Evolutionary conservation across 2,797 vertebrate genomes (phyloP).

Genomic region (Eupleurogrammus muticus): DNA sequence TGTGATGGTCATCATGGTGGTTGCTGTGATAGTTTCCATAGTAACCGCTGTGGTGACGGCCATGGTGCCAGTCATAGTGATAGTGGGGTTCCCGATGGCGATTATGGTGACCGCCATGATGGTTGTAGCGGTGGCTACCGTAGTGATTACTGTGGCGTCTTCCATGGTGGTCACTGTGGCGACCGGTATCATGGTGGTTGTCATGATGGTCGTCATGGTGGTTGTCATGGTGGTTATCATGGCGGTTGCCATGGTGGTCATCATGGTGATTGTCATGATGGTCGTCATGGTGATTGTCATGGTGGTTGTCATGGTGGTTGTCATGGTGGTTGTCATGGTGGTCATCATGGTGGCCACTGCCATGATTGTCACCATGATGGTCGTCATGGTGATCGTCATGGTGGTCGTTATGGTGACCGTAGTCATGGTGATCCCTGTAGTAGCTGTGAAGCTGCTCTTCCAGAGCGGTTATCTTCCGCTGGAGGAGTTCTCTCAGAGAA

Average conservation of each 20-base stretch:
- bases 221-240: slow-evolving; percentile 11
- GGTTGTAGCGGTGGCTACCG: slow-evolving; percentile 10
- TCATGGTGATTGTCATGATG: slow-evolving; percentile 23
- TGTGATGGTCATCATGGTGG: slow-evolving; percentile 44
- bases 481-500: slow-evolving; percentile 86
- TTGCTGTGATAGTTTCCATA: slow-evolving; percentile 22
- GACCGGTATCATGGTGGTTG: slow-evolving; percentile 17
- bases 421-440: slow-evolving; percentile 64
- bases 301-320: slow-evolving; percentile 37
- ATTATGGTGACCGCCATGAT: slow-evolving; percentile 17
- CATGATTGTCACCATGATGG: slow-evolving; percentile 39
- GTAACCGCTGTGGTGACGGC: slow-evolving; percentile 40
- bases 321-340: slow-evolving; percentile 35
- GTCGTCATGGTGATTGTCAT: slow-evolving; percentile 18
- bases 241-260: slow-evolving; percentile 25
- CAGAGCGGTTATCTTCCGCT: slow-evolving; percentile 85
- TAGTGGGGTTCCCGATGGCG: slow-evolving; percentile 2
- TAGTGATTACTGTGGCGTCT: slow-evolving; percentile 1
- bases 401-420: slow-evolving; percentile 48
- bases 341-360: slow-evolving; percentile 31
- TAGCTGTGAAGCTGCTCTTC: slow-evolving; percentile 85
- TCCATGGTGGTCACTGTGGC: slow-evolving; percentile 13
- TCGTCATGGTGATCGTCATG: slow-evolving; percentile 41
- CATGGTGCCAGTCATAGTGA: slow-evolving; percentile 16
- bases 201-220: slow-evolving; percentile 23